Evolutionary conservation across 2,113 vertebrate genomes (phyloP).

Genomic region (Tetrax tetrax): DNA sequence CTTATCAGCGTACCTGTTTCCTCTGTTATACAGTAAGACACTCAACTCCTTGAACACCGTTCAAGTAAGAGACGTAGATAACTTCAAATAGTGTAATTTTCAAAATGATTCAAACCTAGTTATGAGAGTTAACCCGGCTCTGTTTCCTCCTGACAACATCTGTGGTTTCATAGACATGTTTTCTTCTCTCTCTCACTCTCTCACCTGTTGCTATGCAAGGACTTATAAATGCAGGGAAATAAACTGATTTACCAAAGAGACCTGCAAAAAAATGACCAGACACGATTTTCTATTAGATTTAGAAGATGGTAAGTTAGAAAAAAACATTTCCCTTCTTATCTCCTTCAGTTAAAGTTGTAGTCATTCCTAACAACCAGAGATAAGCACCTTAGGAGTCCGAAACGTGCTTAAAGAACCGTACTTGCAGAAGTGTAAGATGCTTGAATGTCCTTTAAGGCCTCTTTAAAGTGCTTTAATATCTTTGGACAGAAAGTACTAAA

Average conservation of each 20-base stretch:
- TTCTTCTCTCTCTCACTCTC: fast-evolving
- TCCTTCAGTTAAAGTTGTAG: not conserved
- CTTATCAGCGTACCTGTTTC: not conserved
- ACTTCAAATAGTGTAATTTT: not conserved
- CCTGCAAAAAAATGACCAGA: not conserved
- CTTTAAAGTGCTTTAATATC: not conserved
- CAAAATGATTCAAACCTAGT: not conserved
- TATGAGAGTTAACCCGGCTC: not conserved
- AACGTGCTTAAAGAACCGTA: not conserved
- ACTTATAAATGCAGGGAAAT: not conserved
- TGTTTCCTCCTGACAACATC: constrained; percentile 5
- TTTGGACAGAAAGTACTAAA: not conserved
- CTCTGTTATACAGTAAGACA: not conserved
- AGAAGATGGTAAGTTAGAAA: not conserved
- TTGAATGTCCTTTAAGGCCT: not conserved
- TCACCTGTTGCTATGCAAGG: not conserved
- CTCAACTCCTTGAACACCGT: not conserved
- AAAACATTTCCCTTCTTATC: not conserved
- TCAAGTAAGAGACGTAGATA: not conserved
- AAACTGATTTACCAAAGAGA: not conserved
- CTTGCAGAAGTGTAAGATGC: not conserved
- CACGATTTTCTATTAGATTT: not conserved
- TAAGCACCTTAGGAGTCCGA: not conserved
- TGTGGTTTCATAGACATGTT: not conserved
- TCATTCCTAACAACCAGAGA: not conserved